A percentile compares a stretch with the other conserved stretches of the same genome.
phyloP scores from a whole-genome alignment of 2,888 invertebrate species.

The Diplolepis rosae region DNA sequence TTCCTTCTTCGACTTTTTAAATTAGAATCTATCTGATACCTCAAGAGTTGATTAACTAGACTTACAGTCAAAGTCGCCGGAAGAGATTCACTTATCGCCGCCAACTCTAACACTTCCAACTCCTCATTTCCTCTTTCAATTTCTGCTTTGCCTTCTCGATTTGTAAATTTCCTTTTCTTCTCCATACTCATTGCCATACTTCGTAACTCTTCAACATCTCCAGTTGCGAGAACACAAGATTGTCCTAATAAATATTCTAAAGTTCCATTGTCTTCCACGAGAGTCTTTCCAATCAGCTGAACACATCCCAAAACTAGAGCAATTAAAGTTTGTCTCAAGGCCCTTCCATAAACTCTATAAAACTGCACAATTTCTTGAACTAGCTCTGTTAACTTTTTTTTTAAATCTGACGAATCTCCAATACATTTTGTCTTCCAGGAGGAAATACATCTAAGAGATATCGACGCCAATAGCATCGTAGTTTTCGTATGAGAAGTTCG shows the following conservation, averaged over 20 bases:
- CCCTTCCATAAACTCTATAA: slow-evolving; percentile 63
- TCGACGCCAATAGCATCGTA: slow-evolving; percentile 64
- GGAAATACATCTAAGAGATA: slow-evolving; percentile 66
- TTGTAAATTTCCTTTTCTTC: slow-evolving; percentile 50
- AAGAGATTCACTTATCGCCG: slow-evolving; percentile 58
- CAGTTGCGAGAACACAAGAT: slow-evolving; percentile 62
- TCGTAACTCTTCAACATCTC: slow-evolving; percentile 65
- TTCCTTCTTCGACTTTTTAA: slow-evolving; percentile 48
- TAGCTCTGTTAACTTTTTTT: slow-evolving; percentile 59
- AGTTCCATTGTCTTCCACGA: slow-evolving; percentile 59
- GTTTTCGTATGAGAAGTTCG: slow-evolving; percentile 59
- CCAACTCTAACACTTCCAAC: slow-evolving; percentile 49
- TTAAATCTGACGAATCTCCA: slow-evolving; percentile 56
- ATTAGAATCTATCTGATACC: slow-evolving; percentile 45
- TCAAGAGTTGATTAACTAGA: slow-evolving; percentile 61
- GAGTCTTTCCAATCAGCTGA: slow-evolving; percentile 61
- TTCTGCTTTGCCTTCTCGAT: slow-evolving; percentile 11
- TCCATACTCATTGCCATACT: slow-evolving; percentile 55
- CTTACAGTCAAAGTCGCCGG: slow-evolving; percentile 67
- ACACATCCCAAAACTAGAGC: slow-evolving; percentile 65
- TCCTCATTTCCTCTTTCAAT: slow-evolving; percentile 35
- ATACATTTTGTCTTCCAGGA: slow-evolving; percentile 65
- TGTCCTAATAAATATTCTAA: slow-evolving; percentile 66
- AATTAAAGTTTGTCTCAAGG: slow-evolving; percentile 64
- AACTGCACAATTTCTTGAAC: slow-evolving; percentile 66